Base-by-base conservation (phyloP, 2,888 invertebrate genomes). In the Mactromeris polynyma region DNA sequence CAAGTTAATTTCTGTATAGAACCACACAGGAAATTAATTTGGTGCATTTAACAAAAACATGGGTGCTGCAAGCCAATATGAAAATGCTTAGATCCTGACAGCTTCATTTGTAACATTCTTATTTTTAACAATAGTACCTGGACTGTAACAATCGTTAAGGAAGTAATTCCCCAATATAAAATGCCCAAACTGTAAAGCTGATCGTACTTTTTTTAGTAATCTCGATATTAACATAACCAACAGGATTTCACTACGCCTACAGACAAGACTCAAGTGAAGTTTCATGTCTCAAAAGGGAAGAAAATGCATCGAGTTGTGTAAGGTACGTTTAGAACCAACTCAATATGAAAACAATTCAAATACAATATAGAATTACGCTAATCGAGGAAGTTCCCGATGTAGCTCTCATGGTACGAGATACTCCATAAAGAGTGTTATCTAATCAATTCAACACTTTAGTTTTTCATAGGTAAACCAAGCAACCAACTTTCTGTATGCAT, bases 41-140 rank as follows among this genome's bases (percentile, higher is more conserved):
- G 81, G 86, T 89, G 89, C 90, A 83, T 38, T 73, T 81, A 58
- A 90, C 89, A 84, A 78, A 86, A 87, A 90, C 85, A 85, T 86
- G 88, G 87, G 90, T 90, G 90, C 90, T 83, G 51, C 86, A 90
- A 90, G 90, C 90, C 88, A 88, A 83, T 89, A 87, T 79, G 80
- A 80, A 54, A 82, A 88, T 81, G 83, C 86, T 31, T 14, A 84
- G 54, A 69, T 83, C 64, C 83, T 89, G 85, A 85, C 88, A 89
- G 88, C 83, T 89, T 89, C 85, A 81, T 38, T n/a, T 33, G 17
- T 26, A 64, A 26, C n/a, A 64, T 26, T n/a, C 26, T 11, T 26
- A 58, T 26, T 7, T 58, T 21, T 58, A 6, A 58, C n/a, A 9
- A n/a, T n/a, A 58, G 7, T 42, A 11, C 4, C 11, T 4, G 42